phyloP scores from a whole-genome alignment of 2,888 invertebrate species.

The Cosmia pyralina region DNA sequence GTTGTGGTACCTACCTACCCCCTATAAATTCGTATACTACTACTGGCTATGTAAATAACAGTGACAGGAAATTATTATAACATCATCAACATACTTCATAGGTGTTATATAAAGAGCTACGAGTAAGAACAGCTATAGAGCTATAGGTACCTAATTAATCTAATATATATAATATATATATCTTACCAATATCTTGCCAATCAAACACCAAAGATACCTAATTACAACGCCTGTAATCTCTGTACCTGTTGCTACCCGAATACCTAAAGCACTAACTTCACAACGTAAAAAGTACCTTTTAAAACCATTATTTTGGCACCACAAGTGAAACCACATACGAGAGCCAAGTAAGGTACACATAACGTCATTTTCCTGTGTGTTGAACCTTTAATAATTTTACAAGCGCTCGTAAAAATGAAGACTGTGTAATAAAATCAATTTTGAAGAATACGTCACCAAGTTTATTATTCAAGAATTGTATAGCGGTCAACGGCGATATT shows the following conservation, averaged over 20 bases:
- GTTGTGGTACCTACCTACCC: too few species aligned
- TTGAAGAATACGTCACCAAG: conserved; percentile 48
- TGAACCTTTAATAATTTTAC: conserved; percentile 50
- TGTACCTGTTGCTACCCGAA: neutral
- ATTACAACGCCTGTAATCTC: neutral
- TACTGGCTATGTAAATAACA: too few species aligned
- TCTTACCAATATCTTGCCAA: too few species aligned
- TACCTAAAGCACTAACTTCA: neutral
- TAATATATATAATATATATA: too few species aligned
- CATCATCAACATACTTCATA: neutral
- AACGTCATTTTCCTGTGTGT: conserved; percentile 28
- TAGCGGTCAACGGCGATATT: conserved; percentile 38
- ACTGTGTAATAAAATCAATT: conserved; percentile 54
- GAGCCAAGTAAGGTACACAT: neutral
- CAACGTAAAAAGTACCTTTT: neutral
- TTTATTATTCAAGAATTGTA: conserved; percentile 61
- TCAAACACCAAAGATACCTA: neutral
- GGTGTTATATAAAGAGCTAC: neutral
- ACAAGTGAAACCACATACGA: neutral
- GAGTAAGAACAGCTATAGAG: neutral
- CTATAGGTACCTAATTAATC: neutral
- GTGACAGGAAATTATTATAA: too few species aligned
- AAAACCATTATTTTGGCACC: neutral
- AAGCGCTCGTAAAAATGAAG: conserved; percentile 48
- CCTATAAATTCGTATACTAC: too few species aligned